Base-by-base conservation (phyloP, 2,888 invertebrate genomes). In the Hemaris fuciformis region DNA sequence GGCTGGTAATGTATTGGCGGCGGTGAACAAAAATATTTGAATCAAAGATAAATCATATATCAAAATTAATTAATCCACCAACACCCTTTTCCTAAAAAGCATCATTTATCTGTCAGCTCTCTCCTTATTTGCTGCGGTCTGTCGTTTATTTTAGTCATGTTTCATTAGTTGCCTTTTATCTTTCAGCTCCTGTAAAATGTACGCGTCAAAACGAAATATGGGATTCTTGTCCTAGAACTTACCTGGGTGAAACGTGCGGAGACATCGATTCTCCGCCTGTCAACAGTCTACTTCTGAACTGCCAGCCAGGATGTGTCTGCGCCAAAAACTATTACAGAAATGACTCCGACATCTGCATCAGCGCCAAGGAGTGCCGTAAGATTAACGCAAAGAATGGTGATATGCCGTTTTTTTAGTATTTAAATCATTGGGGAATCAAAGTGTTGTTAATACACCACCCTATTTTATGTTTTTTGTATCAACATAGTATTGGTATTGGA, bases 231-330 rank as follows among this genome's bases (percentile, higher is more conserved):
- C 80, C 84, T 0, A 67, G 68, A 5, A 71, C 70, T 0, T 84
- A 83, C 48, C 62, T 68, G 0, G 66, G 67, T 6, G 83, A 82
- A 57, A 66, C 67, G 43, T 85, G 85, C 58, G 66, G 71, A 2
- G 78, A 80, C 56, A 63, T 73, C 0, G 59, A 75, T 31, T 60
- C 70, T 0, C 42, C 42, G 0, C 61, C 63, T 0, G 84, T 84
- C 65, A 75, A 84, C 58, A 74, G 80, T 1, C 61, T 79, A 0
- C 34, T 80, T 0, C 62, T 74, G 20, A 78, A 81, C 45, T 84
- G 84, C 65, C 64, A 80, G 10, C 84, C 85, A 34, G 66, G 59
- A 53, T 84, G 84, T 58, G 64, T 74, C 2, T 85, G 85, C 48
- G 64, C 63, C 46, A 68, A 82, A 46, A 59, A 66, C 13, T 62